Base-by-base conservation (phyloP, 2,113 vertebrate genomes). In the Equus quagga region DNA sequence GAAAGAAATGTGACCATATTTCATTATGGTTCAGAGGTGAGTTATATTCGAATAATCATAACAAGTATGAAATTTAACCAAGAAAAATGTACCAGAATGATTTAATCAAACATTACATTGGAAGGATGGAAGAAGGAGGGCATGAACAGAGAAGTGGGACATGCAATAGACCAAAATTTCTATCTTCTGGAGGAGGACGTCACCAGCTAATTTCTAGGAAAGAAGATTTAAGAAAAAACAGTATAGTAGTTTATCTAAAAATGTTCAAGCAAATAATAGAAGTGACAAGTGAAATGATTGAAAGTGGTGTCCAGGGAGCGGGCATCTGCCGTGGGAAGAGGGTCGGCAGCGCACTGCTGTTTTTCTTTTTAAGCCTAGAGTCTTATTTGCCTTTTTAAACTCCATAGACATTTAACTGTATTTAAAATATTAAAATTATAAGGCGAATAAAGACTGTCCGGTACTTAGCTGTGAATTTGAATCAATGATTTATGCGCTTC, bases 371-470 rank as follows among this genome's bases (percentile, higher is more conserved):
- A 96, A 96, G 18, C 1, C 51, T 76, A 10, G 28, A 1, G 7
- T 72, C 58, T 23, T 60, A 67, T 60, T 87, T 90, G 14, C 33
- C 56, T 93, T 92, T 76, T 79, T 18, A 69, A 89, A 94, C 54
- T 95, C 24, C 81, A 18, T 58, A 70, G 84, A 60, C 90, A 8
- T 96, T 89, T 88, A 93, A 81, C 46, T 96, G 91, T 92, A 31
- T 91, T 60, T 81, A 83, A 89, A 83, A 95, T 70, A 94, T 84
- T 82, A 93, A 89, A 89, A 94, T 94, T 90, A 85, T 89, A 96
- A 91, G 33, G 17, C 56, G 83, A 93, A 94, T 78, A 75, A 33
- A 96, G 14, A 28, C 15, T 90, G n/a, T 78, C 24, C 18, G 89
- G 70, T 80, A 46, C 8, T 60, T 90, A n/a, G 19, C 6, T 78